These are phyloP conservation scores for Scolanthus callimorphus DNA, from an alignment of 92 coral and sea anemone genomes.

Conservation along the genomic window DNA sequence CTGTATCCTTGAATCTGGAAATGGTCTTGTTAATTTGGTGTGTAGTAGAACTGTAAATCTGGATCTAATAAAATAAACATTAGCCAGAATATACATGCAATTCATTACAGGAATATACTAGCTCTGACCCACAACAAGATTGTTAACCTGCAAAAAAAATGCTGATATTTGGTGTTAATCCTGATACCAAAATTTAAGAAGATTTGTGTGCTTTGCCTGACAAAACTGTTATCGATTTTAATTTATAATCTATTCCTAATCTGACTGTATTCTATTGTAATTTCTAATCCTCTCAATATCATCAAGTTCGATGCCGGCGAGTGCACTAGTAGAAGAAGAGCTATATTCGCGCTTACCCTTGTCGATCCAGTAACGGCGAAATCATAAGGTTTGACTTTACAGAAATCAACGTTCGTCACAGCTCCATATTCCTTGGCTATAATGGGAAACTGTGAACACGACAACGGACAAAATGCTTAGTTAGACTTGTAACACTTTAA, in stretches of 20 bases:
- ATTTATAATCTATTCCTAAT: no score
- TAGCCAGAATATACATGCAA: not conserved
- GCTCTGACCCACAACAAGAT: no score
- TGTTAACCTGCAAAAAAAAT: no score
- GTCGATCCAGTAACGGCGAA: constrained; percentile 76
- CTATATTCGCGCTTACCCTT: constrained; percentile 42
- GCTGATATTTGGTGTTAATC: no score
- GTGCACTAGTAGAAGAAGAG: no score
- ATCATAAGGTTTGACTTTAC: constrained; percentile 73
- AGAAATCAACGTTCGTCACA: constrained; percentile 72
- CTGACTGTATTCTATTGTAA: not conserved
- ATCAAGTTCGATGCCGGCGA: no score
- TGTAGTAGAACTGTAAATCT: constrained; percentile 80
- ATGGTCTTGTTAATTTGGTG: constrained; percentile 80
- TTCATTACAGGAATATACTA: not conserved
- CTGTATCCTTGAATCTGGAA: constrained; percentile 79
- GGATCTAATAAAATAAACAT: constrained; percentile 42
- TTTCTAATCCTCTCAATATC: not conserved
- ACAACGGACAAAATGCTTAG: not conserved
- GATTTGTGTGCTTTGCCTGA: no score
- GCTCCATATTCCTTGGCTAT: constrained; percentile 84
- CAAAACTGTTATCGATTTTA: no score
- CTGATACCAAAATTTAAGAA: no score
- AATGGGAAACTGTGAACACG: constrained; percentile 72
- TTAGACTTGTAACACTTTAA: not conserved